These are phyloP conservation scores for Myotis daubentonii DNA, from an alignment of 2,797 vertebrate genomes.

Conservation along the genomic window DNA sequence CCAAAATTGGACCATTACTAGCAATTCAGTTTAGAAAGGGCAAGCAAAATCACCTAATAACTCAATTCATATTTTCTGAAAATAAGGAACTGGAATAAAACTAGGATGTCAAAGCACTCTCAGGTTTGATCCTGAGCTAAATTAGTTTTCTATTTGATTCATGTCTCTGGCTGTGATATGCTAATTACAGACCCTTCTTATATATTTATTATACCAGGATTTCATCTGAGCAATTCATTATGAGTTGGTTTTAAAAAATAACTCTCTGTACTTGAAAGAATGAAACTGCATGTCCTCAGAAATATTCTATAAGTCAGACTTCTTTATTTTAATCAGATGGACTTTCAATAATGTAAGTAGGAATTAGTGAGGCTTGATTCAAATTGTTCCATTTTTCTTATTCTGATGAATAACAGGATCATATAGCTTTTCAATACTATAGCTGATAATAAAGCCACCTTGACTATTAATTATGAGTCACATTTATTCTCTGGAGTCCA, in stretches of 20 bases:
- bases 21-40: slow-evolving; percentile 40
- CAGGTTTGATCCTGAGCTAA: slow-evolving; percentile 46
- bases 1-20: not conserved
- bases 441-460: slow-evolving; percentile 76
- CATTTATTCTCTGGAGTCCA: slow-evolving; percentile 64
- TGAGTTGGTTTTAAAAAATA: slow-evolving; percentile 58
- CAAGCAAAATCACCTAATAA: slow-evolving; percentile 51
- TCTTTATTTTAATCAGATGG: slow-evolving; percentile 36
- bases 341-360: slow-evolving; percentile 42
- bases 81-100: slow-evolving; percentile 30
- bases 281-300: slow-evolving; percentile 52
- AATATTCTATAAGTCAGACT: slow-evolving; percentile 60
- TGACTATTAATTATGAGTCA: slow-evolving; percentile 65
- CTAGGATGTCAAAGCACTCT: slow-evolving; percentile 15
- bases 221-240: slow-evolving; percentile 51
- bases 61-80: slow-evolving; percentile 48
- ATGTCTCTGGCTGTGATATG: slow-evolving; percentile 53
- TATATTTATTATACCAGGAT: slow-evolving; percentile 53
- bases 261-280: slow-evolving; percentile 51
- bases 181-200: slow-evolving; percentile 65
- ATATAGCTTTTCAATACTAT: slow-evolving; percentile 63
- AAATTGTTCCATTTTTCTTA: slow-evolving; percentile 75
- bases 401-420: slow-evolving; percentile 63
- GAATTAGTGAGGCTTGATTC: slow-evolving; percentile 59
- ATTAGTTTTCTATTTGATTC: slow-evolving; percentile 65